These are phyloP conservation scores for Sinocyclocheilus grahami DNA, from an alignment of 2,113 vertebrate genomes.

Conservation along the genomic window DNA sequence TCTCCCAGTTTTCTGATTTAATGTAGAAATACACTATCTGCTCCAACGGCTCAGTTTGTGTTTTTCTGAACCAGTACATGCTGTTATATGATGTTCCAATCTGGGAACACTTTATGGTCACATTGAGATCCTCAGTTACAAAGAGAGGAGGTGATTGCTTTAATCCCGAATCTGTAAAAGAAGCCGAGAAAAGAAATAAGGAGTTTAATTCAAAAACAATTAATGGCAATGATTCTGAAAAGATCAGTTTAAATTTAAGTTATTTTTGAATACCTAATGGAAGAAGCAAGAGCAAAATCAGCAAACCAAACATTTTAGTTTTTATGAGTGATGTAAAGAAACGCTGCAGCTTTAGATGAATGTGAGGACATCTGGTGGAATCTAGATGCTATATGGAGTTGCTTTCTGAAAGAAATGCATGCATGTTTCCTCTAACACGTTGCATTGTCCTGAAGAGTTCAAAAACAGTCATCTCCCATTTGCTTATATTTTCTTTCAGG, in stretches of 20 bases:
- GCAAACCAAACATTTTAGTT: slow-evolving; percentile 31
- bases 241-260: neutral
- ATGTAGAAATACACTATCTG: slow-evolving; percentile 44
- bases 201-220: neutral
- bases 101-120: slow-evolving; percentile 56
- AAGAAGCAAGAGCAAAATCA: slow-evolving; percentile 42
- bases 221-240: neutral
- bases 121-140: slow-evolving; percentile 35
- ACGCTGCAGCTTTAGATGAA: neutral
- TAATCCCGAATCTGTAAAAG: slow-evolving; percentile 51
- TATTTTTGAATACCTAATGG: slow-evolving; percentile 33
- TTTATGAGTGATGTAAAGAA: neutral
- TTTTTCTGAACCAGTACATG: slow-evolving; percentile 62
- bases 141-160: slow-evolving; percentile 49
- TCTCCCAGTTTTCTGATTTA: neutral
- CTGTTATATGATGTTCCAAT: slow-evolving; percentile 41
- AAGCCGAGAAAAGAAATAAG: neutral
- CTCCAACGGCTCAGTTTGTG: slow-evolving; percentile 14
- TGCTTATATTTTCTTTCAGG: no score
- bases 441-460: no score
- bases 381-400: no score
- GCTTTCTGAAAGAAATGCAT: no score
- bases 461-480: no score
- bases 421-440: no score
- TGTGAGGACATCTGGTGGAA: slow-evolving; percentile 17